These are phyloP conservation scores for Drosophila greeni DNA, from an alignment of 2,888 invertebrate genomes.

Conservation along the genomic window DNA sequence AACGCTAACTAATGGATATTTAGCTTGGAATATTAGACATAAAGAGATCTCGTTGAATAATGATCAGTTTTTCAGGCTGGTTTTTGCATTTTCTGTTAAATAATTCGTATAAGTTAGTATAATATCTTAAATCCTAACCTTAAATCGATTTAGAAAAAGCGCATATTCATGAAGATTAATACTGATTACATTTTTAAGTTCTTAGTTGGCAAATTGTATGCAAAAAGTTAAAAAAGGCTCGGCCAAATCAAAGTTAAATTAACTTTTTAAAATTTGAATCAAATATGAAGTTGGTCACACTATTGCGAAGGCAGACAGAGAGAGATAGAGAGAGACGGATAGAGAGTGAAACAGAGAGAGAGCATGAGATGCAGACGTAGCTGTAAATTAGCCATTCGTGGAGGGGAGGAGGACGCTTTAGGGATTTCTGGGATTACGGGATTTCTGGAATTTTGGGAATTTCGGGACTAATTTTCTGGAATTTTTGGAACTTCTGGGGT, in stretches of 20 bases:
- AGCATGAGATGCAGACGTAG: constrained; percentile 40
- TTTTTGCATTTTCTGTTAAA: neutral
- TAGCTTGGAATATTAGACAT: neutral
- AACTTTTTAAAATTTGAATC: neutral
- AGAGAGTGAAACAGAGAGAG: constrained; percentile 15
- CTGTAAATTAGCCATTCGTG: constrained; percentile 32
- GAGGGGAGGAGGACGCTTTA: neutral
- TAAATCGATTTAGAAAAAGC: constrained; percentile 1
- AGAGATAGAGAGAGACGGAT: constrained; percentile 11
- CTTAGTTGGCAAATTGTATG: neutral
- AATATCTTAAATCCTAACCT: constrained; percentile 1
- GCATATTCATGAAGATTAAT: constrained; percentile 1
- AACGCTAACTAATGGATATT: neutral
- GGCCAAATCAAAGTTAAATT: neutral
- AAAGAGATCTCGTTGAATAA: neutral
- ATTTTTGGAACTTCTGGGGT: constrained; percentile 7
- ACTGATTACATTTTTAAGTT: neutral
- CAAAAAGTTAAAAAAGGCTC: neutral
- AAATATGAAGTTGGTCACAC: constrained; percentile 8
- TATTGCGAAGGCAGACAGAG: constrained; percentile 2
- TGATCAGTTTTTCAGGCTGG: neutral
- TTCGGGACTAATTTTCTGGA: neutral
- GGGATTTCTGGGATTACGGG: neutral
- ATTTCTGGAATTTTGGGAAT: too few relatives aligned
- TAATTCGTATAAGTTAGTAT: neutral